Percentiles rank a stretch among this genome's conserved stretches.
These are phyloP conservation scores for Sarcophilus harrisii DNA, from an alignment of 2,797 vertebrate species.

Conservation along the genomic window DNA sequence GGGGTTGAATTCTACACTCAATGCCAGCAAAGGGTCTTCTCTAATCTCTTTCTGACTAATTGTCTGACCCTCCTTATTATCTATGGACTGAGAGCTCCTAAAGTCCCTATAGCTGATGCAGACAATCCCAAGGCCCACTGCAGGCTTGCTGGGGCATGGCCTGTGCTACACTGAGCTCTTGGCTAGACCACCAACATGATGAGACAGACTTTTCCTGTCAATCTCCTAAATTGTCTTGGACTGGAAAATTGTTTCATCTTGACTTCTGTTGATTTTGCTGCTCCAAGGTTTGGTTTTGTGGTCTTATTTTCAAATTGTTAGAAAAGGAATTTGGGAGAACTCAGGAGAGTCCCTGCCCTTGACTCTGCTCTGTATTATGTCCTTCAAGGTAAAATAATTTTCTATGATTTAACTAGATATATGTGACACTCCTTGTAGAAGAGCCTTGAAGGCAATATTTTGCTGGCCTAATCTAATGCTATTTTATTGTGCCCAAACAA, in stretches of 20 bases:
- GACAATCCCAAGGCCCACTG: not conserved
- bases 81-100: not conserved
- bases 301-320: not conserved
- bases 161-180: not conserved
- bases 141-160: not conserved
- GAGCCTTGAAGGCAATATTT: not conserved
- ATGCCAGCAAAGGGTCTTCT: not conserved
- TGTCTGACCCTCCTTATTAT: not conserved
- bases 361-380: not conserved
- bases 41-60: not conserved
- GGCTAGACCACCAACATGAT: not conserved
- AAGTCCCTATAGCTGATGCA: not conserved
- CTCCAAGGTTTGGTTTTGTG: not conserved
- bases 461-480: not conserved
- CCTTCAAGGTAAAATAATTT: not conserved
- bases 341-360: not conserved
- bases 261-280: not conserved
- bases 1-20: not conserved
- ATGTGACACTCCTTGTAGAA: not conserved
- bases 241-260: not conserved
- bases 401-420: not conserved
- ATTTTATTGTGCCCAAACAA: not conserved
- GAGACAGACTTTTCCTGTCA: not conserved
- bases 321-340: not conserved
- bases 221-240: not conserved